A percentile compares a stretch with the other conserved stretches of the same genome.
Evolutionary conservation across 64 coral and sea anemone species (phyloP).

Genomic region (Montipora capricornis): DNA sequence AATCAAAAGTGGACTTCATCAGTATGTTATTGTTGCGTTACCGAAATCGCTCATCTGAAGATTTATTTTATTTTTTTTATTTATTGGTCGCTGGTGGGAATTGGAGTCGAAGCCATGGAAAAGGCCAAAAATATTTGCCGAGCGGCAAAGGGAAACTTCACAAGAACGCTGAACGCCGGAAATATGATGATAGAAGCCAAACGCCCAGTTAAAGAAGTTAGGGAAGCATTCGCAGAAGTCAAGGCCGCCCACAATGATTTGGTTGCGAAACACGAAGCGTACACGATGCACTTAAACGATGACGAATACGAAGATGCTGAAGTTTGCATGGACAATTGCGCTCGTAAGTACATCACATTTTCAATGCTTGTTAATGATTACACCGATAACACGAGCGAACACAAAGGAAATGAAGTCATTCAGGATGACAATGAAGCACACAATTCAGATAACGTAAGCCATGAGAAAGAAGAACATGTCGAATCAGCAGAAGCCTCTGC

Average conservation of each 20-base stretch:
- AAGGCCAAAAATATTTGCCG: neutral
- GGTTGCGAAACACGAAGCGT: slow-evolving; percentile 42
- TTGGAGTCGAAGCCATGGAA: no score
- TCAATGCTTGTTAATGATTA: neutral
- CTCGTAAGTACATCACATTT: neutral
- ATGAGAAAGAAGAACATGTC: neutral
- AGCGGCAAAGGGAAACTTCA: neutral
- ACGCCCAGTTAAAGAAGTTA: slow-evolving; percentile 11
- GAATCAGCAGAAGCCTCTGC: neutral
- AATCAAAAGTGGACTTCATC: no score
- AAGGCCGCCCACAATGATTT: slow-evolving; percentile 15
- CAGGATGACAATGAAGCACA: neutral
- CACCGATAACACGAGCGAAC: neutral
- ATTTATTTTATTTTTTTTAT: no score
- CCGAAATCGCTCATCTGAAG: no score
- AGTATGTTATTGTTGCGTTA: no score
- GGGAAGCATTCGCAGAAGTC: neutral
- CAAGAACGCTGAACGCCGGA: neutral
- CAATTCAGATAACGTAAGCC: neutral
- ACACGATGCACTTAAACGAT: slow-evolving; percentile 51
- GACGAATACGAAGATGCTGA: slow-evolving; percentile 55
- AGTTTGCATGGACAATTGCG: slow-evolving; percentile 45
- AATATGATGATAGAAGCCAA: neutral
- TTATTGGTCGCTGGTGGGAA: no score
- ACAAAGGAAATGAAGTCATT: neutral